phyloP scores from a whole-genome alignment of 2,113 vertebrate species.

The Caranx ignobilis region DNA sequence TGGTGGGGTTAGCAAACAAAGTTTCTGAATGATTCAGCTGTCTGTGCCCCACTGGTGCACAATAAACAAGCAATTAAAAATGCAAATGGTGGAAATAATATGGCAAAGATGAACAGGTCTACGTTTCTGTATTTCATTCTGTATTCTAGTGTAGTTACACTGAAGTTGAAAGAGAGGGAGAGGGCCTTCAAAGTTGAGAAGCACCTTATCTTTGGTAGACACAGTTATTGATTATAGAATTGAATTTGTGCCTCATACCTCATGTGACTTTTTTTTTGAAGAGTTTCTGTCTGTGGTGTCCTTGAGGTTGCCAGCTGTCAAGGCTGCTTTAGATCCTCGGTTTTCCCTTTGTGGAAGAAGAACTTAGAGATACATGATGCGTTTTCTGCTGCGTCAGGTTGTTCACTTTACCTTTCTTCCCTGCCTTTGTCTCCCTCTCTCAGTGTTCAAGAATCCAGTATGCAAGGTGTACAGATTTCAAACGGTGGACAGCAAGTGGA shows the following conservation, averaged over 20 bases:
- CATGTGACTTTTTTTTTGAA: conserved; percentile 65
- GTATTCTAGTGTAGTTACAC: conserved; percentile 27
- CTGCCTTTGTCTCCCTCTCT: conserved; percentile 37
- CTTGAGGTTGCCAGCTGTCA: conserved; percentile 50
- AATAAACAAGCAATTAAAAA: conserved; percentile 76
- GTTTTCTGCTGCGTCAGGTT: conserved; percentile 27
- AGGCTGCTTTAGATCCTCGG: conserved; percentile 25
- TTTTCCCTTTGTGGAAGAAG: conserved; percentile 19
- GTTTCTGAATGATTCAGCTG: conserved; percentile 41
- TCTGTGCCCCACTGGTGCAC: conserved; percentile 15
- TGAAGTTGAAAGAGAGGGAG: conserved; percentile 34
- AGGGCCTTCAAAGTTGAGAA: conserved; percentile 55
- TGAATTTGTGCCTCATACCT: conserved; percentile 72
- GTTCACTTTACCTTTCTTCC: conserved; percentile 15
- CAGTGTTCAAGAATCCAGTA: conserved; percentile 95
- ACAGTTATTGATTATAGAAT: conserved; percentile 79
- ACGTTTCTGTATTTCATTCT: conserved; percentile 29
- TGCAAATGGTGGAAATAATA: conserved; percentile 62
- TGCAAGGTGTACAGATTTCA: conserved; percentile 97
- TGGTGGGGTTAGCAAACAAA: conserved; percentile 31
- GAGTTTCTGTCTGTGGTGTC: conserved; percentile 40
- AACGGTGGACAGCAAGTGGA: conserved; percentile 95
- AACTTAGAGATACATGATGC: neutral
- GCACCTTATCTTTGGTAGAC: conserved; percentile 73
- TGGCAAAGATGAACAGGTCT: conserved; percentile 46